Percentiles rank a stretch among this genome's conserved stretches.
These are phyloP conservation scores for Phyllopteryx taeniolatus DNA, from an alignment of 2,113 vertebrate genomes.

Conservation along the genomic window DNA sequence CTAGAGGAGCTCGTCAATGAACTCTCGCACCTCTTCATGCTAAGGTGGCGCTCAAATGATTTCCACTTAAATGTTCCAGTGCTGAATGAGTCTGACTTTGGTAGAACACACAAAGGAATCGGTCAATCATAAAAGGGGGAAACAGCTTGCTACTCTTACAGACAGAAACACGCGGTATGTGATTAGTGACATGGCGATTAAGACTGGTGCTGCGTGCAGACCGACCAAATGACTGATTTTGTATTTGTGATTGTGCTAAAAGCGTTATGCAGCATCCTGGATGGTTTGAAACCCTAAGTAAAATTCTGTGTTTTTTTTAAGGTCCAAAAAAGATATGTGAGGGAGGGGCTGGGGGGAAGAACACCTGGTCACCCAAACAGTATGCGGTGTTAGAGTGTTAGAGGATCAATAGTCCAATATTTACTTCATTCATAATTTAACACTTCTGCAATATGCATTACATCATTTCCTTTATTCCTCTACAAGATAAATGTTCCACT, in stretches of 20 bases:
- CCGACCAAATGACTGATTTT: not conserved
- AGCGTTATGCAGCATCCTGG: no score
- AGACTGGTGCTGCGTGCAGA: not conserved
- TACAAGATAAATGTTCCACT: not conserved
- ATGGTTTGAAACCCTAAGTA: not conserved
- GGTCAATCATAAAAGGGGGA: not conserved
- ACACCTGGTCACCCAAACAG: not conserved
- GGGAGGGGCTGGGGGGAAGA: no score
- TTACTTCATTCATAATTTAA: not conserved
- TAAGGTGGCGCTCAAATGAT: conserved; percentile 14
- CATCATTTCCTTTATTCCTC: not conserved
- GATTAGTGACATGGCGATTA: not conserved
- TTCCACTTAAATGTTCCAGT: conserved; percentile 7
- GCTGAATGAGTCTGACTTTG: not conserved
- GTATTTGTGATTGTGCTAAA: not conserved
- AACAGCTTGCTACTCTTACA: not conserved
- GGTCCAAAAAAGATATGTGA: not conserved
- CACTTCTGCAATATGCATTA: not conserved
- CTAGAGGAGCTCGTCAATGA: conserved; percentile 12
- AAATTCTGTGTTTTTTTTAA: not conserved
- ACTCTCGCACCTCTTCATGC: conserved; percentile 21
- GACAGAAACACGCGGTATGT: not conserved
- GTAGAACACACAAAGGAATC: not conserved
- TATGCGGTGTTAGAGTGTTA: not conserved
- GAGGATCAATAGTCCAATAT: not conserved